Base-by-base conservation (phyloP, 2,113 vertebrate species). In the Ptychochromis oligacanthus region DNA sequence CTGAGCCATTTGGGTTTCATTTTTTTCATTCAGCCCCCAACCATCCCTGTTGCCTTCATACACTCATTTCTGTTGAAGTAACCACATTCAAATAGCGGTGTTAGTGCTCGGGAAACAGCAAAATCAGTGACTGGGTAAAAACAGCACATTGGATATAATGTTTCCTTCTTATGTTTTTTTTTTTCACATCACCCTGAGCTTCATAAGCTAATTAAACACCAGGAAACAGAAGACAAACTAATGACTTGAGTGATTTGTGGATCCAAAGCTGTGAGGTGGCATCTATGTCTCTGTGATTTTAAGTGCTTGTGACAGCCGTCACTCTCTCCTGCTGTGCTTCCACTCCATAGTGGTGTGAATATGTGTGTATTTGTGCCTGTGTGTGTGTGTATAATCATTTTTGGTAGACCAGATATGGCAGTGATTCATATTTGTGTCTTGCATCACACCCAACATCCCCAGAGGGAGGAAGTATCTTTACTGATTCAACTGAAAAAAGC, bases 281-380 rank as follows among this genome's bases (percentile, higher is more conserved):
- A 15, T 80, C 52, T 79, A 38, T 70, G 79, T 80, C 75, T 79
- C 55, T 86, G 84, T 81, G 87, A 94, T 80, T 75, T 77, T 59
- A 70, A 90, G 83, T 84, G 79, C 82, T 74, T 81, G 31, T 77
- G 91, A 75, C 85, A 86, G 80, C 64, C 56, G 15, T 90, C 89
- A 82, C 83, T 86, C 86, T 80, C 77, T 83, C 77, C 83, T 56
- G 76, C 89, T 87, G 79, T 64, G 82, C 81, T 75, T 87, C 24
- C 76, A 43, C 61, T 43, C 28, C 62, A 62, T 62, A 31, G 49
- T 75, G 34, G 65, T 82, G 85, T 72, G 80, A 81, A 58, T 85
- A 52, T 80, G 81, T 80, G 81, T 87, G 79, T 79, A 64, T 82
- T 75, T 86, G 10, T 5, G 46, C 34, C 31, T n/a, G 56, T 36